A percentile compares a stretch with the other conserved stretches of the same genome.
These are phyloP conservation scores for Invenusta paracnida DNA, from an alignment of 2,888 invertebrate species.

Conservation along the genomic window DNA sequence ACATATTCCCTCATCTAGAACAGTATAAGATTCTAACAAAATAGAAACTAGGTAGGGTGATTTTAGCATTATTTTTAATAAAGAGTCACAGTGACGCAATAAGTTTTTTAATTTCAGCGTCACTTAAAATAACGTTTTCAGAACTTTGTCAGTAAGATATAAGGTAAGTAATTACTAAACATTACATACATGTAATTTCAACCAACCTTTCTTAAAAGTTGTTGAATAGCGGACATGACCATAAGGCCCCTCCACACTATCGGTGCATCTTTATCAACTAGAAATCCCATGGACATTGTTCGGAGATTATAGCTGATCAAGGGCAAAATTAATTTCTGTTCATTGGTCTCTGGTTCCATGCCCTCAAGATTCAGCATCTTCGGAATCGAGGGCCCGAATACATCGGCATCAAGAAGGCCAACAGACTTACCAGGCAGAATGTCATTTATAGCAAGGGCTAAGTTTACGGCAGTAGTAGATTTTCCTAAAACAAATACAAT, in stretches of 20 bases:
- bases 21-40: too few species aligned
- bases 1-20: too few species aligned
- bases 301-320: slow-evolving; percentile 45
- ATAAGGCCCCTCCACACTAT: slow-evolving; percentile 91
- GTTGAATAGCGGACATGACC: slow-evolving; percentile 89
- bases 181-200: too few species aligned
- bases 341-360: slow-evolving; percentile 15
- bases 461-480: slow-evolving; percentile 46
- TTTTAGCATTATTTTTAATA: too few species aligned
- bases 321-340: slow-evolving; percentile 31
- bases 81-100: too few species aligned
- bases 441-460: slow-evolving; percentile 41
- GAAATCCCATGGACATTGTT: slow-evolving; percentile 90
- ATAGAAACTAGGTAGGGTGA: too few species aligned
- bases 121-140: too few species aligned
- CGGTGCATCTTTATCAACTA: slow-evolving; percentile 77
- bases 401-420: slow-evolving; percentile 84
- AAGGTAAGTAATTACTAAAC: too few species aligned
- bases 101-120: too few species aligned
- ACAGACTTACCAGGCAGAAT: slow-evolving; percentile 60
- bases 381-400: slow-evolving; percentile 88
- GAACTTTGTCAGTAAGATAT: too few species aligned
- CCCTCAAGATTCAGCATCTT: slow-evolving; percentile 80
- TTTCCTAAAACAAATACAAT: slow-evolving; percentile 42
- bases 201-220: slow-evolving; percentile 72